Conservation (phyloP, 1,140 invertebrate genomes). For the Meteorus sp. region DNA sequence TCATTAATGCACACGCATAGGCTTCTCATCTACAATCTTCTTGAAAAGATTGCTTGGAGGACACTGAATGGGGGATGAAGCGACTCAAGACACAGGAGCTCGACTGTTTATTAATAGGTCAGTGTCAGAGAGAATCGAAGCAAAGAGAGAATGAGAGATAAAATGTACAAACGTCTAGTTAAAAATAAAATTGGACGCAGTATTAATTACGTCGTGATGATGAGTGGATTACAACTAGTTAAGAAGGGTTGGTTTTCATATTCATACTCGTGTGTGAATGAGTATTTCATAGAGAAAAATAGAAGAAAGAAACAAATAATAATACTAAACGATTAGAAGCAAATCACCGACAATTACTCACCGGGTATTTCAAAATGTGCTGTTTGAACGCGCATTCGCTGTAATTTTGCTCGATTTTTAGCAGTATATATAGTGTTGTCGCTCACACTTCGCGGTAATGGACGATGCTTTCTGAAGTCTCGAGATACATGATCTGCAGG, state of each 20-base stretch:
- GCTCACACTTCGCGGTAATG: constrained; percentile 50
- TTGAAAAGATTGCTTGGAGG: constrained; percentile 4
- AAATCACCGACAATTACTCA: constrained; percentile 30
- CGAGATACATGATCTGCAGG: constrained; percentile 49
- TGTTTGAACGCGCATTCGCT: constrained; percentile 41
- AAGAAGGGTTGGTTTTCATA: neutral
- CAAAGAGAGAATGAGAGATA: constrained; percentile 31
- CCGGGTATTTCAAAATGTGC: constrained; percentile 49
- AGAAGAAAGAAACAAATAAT: neutral
- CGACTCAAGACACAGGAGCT: constrained; percentile 22
- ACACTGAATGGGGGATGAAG: neutral
- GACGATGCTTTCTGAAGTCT: constrained; percentile 49
- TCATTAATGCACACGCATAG: constrained; percentile 1
- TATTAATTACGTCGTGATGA: neutral
- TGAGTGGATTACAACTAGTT: neutral
- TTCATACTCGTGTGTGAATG: neutral
- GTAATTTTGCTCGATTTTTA: constrained; percentile 45
- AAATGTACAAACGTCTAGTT: constrained; percentile 9
- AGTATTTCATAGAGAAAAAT: neutral
- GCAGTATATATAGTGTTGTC: constrained; percentile 54
- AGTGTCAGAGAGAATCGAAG: constrained; percentile 28
- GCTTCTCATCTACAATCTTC: no score
- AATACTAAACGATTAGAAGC: neutral
- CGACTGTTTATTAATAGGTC: constrained; percentile 37
- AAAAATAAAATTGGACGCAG: constrained; percentile 10